Conservation (phyloP, 2,113 vertebrate species). For the Podarcis muralis region DNA sequence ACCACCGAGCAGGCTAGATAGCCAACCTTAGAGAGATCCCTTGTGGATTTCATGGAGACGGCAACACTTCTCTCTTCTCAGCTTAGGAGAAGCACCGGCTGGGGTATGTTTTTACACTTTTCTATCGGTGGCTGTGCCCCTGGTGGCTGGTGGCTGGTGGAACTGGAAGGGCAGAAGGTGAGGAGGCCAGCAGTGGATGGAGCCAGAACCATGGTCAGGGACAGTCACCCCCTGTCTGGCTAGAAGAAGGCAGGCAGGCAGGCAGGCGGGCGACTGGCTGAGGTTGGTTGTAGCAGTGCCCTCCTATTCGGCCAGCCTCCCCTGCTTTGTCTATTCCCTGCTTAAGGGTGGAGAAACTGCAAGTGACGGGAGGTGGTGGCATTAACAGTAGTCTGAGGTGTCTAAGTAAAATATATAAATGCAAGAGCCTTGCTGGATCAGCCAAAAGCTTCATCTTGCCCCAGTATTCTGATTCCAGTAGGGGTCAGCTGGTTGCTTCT, state of each 20-base stretch:
- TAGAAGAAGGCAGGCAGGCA: too few species aligned
- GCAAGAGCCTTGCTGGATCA: not conserved
- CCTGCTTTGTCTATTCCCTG: not conserved
- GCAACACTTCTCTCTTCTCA: conserved; percentile 64
- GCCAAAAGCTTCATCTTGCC: not conserved
- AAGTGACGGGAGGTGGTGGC: not conserved
- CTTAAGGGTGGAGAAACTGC: not conserved
- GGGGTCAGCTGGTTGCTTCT: not conserved
- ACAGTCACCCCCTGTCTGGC: too few species aligned
- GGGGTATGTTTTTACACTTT: conserved; percentile 56
- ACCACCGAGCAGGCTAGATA: conserved; percentile 22
- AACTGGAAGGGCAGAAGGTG: too few species aligned
- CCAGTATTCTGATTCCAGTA: not conserved
- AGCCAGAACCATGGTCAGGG: too few species aligned
- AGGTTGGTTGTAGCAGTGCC: too few species aligned
- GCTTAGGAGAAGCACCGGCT: conserved; percentile 48
- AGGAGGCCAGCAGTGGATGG: too few species aligned
- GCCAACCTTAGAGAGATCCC: conserved; percentile 52
- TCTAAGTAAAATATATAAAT: too few species aligned
- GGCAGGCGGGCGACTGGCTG: too few species aligned
- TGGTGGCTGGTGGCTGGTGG: too few species aligned
- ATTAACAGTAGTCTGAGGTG: not conserved
- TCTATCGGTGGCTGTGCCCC: not conserved
- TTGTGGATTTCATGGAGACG: conserved; percentile 66
- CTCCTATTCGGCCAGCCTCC: too few species aligned